Percentiles rank a stretch among this genome's conserved stretches.
Evolutionary conservation across 2,113 vertebrate species (phyloP).

Genomic region (Chaetura pelagica): DNA sequence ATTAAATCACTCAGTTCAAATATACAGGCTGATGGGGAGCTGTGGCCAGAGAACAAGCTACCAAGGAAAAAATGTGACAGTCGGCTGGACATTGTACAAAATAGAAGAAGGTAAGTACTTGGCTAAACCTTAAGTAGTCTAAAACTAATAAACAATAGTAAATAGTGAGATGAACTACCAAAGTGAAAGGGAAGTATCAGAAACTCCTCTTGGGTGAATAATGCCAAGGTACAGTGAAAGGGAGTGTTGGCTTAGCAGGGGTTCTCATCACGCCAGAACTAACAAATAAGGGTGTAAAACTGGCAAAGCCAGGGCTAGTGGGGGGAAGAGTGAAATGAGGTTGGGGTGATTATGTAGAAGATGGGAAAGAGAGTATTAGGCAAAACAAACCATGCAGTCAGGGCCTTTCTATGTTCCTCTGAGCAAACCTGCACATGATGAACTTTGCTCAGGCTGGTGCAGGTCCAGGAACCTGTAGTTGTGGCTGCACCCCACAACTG

Average conservation of each 20-base stretch:
- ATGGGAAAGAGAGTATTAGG: neutral
- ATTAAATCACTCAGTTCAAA: neutral
- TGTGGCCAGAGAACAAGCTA: neutral
- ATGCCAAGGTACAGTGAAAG: neutral
- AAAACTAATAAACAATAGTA: neutral
- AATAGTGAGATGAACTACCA: neutral
- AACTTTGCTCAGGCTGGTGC: neutral
- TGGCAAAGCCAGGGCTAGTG: neutral
- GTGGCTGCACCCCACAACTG: rapidly evolving
- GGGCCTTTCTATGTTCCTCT: neutral
- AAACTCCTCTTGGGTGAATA: neutral
- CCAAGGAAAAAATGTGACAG: neutral
- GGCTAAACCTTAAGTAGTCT: neutral
- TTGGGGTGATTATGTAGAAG: neutral
- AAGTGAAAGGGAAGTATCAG: neutral
- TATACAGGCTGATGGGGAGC: neutral
- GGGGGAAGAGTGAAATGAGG: neutral
- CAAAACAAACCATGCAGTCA: neutral
- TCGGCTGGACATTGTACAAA: neutral
- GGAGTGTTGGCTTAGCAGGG: neutral
- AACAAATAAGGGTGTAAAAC: neutral
- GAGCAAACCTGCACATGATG: neutral
- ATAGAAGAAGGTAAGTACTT: neutral
- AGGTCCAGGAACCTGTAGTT: neutral
- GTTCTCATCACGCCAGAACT: neutral